A percentile compares a stretch with the other conserved stretches of the same genome.
These are phyloP conservation scores for Momotus momota DNA, from an alignment of 2,797 vertebrate species.

Conservation along the genomic window DNA sequence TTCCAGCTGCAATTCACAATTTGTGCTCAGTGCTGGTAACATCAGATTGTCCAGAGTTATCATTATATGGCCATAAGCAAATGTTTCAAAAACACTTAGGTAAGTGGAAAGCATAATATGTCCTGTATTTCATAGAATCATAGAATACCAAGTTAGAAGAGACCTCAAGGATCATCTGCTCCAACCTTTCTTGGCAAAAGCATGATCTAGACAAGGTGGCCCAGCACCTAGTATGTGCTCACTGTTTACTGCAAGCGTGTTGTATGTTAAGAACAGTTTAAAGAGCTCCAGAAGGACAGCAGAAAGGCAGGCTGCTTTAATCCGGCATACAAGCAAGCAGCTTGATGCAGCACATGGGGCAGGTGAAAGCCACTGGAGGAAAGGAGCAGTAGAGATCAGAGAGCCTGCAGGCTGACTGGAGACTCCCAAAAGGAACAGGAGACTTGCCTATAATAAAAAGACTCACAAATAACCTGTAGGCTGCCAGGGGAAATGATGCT, in stretches of 20 bases:
- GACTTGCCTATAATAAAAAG: not conserved
- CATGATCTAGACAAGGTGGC: not conserved
- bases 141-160: not conserved
- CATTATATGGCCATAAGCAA: not conserved
- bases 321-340: not conserved
- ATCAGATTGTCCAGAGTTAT: not conserved
- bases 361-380: not conserved
- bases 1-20: not conserved
- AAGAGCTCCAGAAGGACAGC: not conserved
- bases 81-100: not conserved
- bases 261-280: not conserved
- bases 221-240: not conserved
- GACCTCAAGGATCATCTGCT: not conserved
- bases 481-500: not conserved
- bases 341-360: not conserved
- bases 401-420: not conserved
- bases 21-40: not conserved
- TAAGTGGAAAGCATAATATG: not conserved
- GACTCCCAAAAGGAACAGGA: not conserved
- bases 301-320: not conserved
- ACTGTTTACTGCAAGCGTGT: not conserved
- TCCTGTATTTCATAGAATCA: not conserved
- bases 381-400: not conserved
- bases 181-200: not conserved
- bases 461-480: not conserved